Evolutionary conservation across 53 echinoderm and acorn worm species (phyloP).

Genomic region (Hippasteria phrygiana): DNA sequence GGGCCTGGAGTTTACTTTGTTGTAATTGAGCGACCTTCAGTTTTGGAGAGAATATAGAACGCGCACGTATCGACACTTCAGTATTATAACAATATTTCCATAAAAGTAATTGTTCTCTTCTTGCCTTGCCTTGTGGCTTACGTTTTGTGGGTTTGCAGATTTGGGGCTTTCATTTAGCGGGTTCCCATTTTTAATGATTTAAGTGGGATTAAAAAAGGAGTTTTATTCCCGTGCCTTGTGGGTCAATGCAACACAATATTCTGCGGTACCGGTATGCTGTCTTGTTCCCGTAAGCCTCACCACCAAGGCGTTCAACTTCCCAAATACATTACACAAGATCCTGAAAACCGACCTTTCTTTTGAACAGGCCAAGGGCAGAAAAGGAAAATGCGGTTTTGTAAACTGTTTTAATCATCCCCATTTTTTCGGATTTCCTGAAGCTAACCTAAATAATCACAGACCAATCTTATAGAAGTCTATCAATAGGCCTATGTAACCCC

Average conservation of each 20-base stretch:
- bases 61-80: no score
- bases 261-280: no score
- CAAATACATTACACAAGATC: background rate
- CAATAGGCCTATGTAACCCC: slow-evolving; percentile 9
- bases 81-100: no score
- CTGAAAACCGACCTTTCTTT: background rate
- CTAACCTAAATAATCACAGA: background rate
- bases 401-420: slow-evolving; percentile 24
- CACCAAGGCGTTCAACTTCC: slow-evolving; percentile 26
- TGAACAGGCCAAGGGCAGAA: background rate
- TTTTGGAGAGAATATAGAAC: background rate
- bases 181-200: no score
- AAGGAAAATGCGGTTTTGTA: slow-evolving; percentile 15
- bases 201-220: no score
- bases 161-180: background rate
- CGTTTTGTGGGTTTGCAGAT: no score
- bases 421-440: background rate
- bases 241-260: no score
- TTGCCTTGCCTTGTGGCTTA: no score
- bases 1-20: background rate
- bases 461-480: no score
- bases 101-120: no score
- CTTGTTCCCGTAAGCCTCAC: no score
- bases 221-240: no score
- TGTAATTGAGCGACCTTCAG: background rate